Percentiles rank a stretch among this genome's conserved stretches.
Evolutionary conservation across 2,888 invertebrate genomes (phyloP).

Genomic region (Nymphalis urticae): DNA sequence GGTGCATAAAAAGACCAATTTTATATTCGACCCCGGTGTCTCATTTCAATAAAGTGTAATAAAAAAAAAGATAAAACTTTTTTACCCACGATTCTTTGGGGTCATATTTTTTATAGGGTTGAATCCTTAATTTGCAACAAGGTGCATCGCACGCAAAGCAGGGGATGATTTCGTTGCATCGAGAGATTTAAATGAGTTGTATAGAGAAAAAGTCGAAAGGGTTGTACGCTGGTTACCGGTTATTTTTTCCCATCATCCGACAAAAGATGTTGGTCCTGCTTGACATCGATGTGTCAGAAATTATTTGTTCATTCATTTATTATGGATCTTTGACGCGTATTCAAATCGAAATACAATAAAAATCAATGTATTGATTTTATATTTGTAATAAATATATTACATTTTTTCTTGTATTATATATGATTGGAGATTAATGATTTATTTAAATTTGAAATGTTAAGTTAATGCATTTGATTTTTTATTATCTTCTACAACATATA

Average conservation of each 20-base stretch:
- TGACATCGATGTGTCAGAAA: slow-evolving; percentile 68
- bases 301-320: slow-evolving; percentile 51
- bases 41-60: slow-evolving; percentile 77
- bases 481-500: no score
- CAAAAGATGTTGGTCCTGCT: slow-evolving; percentile 68
- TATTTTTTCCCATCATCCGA: slow-evolving; percentile 68
- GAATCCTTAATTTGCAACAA: slow-evolving; percentile 81
- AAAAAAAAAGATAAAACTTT: slow-evolving; percentile 74
- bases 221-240: slow-evolving; percentile 47
- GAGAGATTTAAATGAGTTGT: slow-evolving; percentile 75
- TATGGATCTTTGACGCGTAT: slow-evolving; percentile 33
- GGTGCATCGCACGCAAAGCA: slow-evolving; percentile 71
- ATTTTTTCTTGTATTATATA: neutral
- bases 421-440: neutral
- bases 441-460: neutral
- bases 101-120: slow-evolving; percentile 73
- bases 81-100: slow-evolving; percentile 79
- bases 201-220: slow-evolving; percentile 69
- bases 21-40: slow-evolving; percentile 79
- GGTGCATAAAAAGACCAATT: slow-evolving; percentile 71
- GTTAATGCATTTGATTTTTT: no score
- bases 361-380: neutral
- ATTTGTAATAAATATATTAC: neutral
- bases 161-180: slow-evolving; percentile 54
- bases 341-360: slow-evolving; percentile 15